Conservation (phyloP, 2,113 vertebrate species). For the Leptosomus discolor region DNA sequence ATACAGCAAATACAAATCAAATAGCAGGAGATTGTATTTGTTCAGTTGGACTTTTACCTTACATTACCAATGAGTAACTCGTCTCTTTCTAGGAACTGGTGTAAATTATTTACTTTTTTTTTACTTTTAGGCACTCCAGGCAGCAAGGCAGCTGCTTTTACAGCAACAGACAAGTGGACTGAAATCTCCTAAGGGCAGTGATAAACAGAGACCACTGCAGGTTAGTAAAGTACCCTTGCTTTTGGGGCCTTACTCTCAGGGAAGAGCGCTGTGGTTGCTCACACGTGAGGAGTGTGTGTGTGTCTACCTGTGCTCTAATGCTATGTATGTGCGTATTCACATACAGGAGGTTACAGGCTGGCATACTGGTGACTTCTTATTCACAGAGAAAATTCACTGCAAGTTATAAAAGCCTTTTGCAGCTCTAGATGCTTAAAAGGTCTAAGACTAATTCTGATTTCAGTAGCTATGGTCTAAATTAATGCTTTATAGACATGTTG, state of each 20-base stretch:
- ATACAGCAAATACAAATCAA: slow-evolving; percentile 25
- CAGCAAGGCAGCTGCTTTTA: slow-evolving; percentile 97
- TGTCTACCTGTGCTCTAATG: neutral
- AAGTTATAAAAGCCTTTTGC: slow-evolving; percentile 5
- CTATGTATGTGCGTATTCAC: neutral
- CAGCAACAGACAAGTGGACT: slow-evolving; percentile 98
- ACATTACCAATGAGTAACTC: slow-evolving; percentile 7
- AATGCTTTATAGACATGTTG: neutral
- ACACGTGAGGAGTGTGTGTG: neutral
- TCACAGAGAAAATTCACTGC: neutral
- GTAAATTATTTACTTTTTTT: neutral
- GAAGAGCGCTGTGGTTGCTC: neutral
- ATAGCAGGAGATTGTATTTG: slow-evolving; percentile 27
- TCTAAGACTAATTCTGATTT: neutral
- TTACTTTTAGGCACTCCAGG: slow-evolving; percentile 90
- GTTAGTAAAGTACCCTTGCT: slow-evolving; percentile 77
- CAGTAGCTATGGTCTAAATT: neutral
- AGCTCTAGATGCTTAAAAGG: neutral
- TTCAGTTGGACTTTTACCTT: slow-evolving; percentile 18
- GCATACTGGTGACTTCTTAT: neutral
- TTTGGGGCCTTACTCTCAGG: slow-evolving; percentile 4
- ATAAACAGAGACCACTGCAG: slow-evolving; percentile 99
- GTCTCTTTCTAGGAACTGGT: slow-evolving; percentile 53
- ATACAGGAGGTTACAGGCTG: neutral
- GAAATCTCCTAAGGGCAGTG: slow-evolving; percentile 98